Percentiles rank a stretch among this genome's conserved stretches.
Conservation (phyloP, 92 coral and sea anemone genomes). For the Galaxea fascicularis region DNA sequence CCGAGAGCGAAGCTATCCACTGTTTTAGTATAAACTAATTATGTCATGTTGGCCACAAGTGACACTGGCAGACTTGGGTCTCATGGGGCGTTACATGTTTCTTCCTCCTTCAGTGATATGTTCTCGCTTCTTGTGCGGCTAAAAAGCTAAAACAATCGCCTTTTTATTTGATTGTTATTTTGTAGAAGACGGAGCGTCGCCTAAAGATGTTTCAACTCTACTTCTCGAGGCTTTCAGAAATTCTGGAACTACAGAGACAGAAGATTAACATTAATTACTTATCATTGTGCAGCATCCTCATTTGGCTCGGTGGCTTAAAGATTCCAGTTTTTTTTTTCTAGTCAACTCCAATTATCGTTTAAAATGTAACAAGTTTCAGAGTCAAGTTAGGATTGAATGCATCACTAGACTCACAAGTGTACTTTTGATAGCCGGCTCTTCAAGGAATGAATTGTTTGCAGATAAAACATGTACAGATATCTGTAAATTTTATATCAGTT, state of each 20-base stretch:
- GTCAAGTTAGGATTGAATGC: background rate
- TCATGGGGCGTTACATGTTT: too few relatives aligned
- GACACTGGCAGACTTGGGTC: too few relatives aligned
- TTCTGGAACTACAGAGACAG: background rate
- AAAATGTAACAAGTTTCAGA: background rate
- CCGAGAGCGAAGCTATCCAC: too few relatives aligned
- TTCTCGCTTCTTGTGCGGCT: too few relatives aligned
- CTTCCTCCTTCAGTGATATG: too few relatives aligned
- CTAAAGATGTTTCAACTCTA: constrained; percentile 21
- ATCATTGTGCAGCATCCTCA: background rate
- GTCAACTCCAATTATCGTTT: background rate
- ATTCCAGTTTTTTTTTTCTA: background rate
- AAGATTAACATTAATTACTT: background rate
- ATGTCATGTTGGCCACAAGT: too few relatives aligned
- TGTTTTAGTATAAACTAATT: too few relatives aligned
- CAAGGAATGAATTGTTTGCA: too few relatives aligned
- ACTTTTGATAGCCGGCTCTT: too few relatives aligned
- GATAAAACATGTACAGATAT: too few relatives aligned
- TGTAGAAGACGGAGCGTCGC: constrained; percentile 22
- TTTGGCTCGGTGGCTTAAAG: background rate
- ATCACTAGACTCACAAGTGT: background rate
- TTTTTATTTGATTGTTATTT: background rate
- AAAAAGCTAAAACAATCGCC: background rate
- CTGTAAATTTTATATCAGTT: too few relatives aligned
- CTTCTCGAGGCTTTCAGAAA: constrained; percentile 21